These are phyloP conservation scores for Sardina pilchardus DNA, from an alignment of 2,113 vertebrate genomes.

Conservation along the genomic window DNA sequence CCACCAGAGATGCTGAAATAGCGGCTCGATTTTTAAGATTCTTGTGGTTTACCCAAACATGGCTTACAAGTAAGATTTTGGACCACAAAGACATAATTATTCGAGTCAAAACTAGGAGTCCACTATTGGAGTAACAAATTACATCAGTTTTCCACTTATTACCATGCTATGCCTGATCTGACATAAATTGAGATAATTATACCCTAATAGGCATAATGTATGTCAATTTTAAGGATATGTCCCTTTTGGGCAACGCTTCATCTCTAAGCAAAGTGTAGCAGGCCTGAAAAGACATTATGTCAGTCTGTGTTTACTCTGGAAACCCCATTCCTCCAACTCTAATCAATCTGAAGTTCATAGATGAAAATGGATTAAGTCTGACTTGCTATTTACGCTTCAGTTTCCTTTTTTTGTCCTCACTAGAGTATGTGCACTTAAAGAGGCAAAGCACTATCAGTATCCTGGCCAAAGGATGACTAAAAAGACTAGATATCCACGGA, in stretches of 20 bases:
- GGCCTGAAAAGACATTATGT: neutral
- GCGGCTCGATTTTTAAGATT: conserved; percentile 21
- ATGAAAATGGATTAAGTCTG: neutral
- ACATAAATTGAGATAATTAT: conserved; percentile 43
- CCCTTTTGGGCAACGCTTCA: conserved; percentile 8
- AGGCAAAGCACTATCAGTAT: neutral
- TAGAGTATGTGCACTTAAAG: neutral
- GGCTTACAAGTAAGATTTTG: conserved; percentile 43
- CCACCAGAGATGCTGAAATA: conserved; percentile 36
- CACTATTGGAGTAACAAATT: conserved; percentile 35
- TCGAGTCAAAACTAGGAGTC: conserved; percentile 52
- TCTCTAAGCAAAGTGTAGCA: neutral
- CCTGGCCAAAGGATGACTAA: neutral
- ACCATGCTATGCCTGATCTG: conserved; percentile 48
- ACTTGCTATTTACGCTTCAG: neutral
- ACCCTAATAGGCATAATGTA: conserved; percentile 34
- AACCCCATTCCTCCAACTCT: neutral
- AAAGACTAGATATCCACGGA: neutral
- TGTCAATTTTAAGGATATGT: conserved; percentile 41
- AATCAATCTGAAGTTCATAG: neutral
- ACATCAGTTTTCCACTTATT: conserved; percentile 55
- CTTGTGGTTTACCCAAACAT: conserved; percentile 65
- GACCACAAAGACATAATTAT: conserved; percentile 52
- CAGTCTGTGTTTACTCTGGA: conserved; percentile 2
- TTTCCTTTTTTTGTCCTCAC: neutral